These are phyloP conservation scores for Acanthosepion esculentum DNA, from an alignment of 2,888 invertebrate species.

Conservation along the genomic window DNA sequence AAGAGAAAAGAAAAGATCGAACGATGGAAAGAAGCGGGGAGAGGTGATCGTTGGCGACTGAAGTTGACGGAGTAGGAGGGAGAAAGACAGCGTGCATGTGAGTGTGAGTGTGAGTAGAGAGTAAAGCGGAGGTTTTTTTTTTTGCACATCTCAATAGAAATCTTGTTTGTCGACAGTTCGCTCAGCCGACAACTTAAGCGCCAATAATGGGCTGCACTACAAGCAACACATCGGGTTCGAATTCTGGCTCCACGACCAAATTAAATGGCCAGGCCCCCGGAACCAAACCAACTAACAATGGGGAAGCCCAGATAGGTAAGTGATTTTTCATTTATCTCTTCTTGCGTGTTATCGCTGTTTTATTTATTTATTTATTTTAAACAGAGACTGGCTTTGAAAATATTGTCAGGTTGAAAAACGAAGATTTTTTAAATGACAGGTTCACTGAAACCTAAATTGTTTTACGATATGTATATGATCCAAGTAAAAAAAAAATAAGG, in stretches of 20 bases:
- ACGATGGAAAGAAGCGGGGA: background rate
- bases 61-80: background rate
- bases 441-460: too few relatives aligned
- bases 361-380: background rate
- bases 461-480: too few relatives aligned
- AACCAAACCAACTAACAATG: background rate
- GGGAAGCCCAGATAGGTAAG: background rate
- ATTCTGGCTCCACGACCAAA: background rate
- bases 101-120: too few relatives aligned
- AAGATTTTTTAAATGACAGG: background rate
- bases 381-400: background rate
- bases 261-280: background rate
- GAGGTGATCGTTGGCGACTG: background rate
- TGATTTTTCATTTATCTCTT: background rate
- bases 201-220: background rate
- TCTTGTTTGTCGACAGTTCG: conserved; percentile 17
- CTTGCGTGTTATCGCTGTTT: background rate
- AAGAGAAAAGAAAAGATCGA: background rate
- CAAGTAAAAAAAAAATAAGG: too few relatives aligned
- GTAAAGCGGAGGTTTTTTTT: background rate
- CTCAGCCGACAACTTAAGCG: background rate
- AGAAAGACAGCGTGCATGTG: background rate
- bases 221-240: background rate
- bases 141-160: background rate
- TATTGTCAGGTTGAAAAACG: background rate